Percentiles rank a stretch among this genome's conserved stretches.
Evolutionary conservation across 2,888 invertebrate genomes (phyloP).

Genomic region (Nephrotoma appendiculata): DNA sequence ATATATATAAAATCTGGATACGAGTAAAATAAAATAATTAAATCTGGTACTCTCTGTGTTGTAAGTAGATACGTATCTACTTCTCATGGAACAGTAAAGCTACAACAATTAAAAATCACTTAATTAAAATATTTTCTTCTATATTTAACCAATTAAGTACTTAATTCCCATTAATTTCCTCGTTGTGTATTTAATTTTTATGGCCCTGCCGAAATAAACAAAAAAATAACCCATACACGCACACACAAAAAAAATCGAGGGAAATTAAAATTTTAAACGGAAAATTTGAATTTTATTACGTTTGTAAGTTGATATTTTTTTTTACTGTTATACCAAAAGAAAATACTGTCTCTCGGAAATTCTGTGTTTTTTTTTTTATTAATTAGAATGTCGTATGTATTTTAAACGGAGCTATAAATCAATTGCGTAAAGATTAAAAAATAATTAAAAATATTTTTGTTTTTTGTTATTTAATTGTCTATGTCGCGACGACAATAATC

Average conservation of each 20-base stretch:
- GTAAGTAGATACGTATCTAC: not conserved
- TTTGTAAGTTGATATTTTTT: not conserved
- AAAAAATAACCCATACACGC: not conserved
- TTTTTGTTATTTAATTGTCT: not conserved
- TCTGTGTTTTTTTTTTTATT: not conserved
- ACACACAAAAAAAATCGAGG: not conserved
- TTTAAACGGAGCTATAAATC: not conserved
- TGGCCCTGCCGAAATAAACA: not conserved
- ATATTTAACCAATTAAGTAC: not conserved
- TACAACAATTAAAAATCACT: not conserved
- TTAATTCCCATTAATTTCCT: not conserved
- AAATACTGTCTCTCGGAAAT: not conserved
- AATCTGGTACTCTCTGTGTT: not conserved
- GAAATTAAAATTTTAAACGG: not conserved
- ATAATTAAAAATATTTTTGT: not conserved
- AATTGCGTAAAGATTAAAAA: not conserved
- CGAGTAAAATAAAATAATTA: not conserved
- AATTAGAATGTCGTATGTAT: not conserved
- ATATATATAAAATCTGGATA: not conserved
- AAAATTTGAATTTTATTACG: not conserved
- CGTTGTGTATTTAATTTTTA: not conserved
- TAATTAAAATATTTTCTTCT: not conserved
- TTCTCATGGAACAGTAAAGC: not conserved
- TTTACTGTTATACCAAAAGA: not conserved
- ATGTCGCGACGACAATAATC: not conserved